These are phyloP conservation scores for Aphelinus atriplicis DNA, from an alignment of 1,140 invertebrate genomes.

Conservation along the genomic window DNA sequence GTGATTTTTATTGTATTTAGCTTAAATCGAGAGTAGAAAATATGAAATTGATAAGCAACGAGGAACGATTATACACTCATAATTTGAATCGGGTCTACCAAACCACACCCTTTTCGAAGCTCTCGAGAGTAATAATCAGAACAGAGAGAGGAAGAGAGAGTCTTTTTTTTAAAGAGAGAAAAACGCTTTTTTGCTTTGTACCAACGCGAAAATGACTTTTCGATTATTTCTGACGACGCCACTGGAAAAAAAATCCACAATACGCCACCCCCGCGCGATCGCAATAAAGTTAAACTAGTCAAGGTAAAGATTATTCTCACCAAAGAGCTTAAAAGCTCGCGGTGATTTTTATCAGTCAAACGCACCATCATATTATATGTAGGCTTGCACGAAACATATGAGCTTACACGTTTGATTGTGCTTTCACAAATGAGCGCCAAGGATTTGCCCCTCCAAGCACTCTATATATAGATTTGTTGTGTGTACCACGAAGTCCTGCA, in stretches of 20 bases:
- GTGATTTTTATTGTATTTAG: too few relatives aligned
- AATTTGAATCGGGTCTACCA: too few relatives aligned
- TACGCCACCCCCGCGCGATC: constrained; percentile 57
- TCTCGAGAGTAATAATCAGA: too few relatives aligned
- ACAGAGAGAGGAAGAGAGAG: constrained; percentile 9
- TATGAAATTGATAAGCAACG: too few relatives aligned
- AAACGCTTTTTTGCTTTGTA: constrained; percentile 43
- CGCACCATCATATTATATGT: constrained; percentile 17
- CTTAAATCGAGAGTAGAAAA: too few relatives aligned
- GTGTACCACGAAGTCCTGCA: too few relatives aligned
- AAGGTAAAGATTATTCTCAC: constrained; percentile 50
- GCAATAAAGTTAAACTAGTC: constrained; percentile 56
- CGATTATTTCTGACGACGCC: constrained; percentile 47
- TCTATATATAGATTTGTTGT: too few relatives aligned
- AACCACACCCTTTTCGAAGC: too few relatives aligned
- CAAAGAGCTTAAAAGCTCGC: background rate
- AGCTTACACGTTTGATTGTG: background rate
- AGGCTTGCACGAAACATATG: background rate
- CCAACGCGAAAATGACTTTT: constrained; percentile 53
- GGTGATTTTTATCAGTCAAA: constrained; percentile 15
- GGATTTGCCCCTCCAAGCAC: background rate
- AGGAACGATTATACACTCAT: too few relatives aligned
- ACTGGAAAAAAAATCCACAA: constrained; percentile 49
- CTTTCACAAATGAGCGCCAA: constrained; percentile 3
- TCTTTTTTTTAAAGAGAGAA: background rate